Conservation (phyloP, 2,113 vertebrate species). For the Sinosuthora webbiana region DNA sequence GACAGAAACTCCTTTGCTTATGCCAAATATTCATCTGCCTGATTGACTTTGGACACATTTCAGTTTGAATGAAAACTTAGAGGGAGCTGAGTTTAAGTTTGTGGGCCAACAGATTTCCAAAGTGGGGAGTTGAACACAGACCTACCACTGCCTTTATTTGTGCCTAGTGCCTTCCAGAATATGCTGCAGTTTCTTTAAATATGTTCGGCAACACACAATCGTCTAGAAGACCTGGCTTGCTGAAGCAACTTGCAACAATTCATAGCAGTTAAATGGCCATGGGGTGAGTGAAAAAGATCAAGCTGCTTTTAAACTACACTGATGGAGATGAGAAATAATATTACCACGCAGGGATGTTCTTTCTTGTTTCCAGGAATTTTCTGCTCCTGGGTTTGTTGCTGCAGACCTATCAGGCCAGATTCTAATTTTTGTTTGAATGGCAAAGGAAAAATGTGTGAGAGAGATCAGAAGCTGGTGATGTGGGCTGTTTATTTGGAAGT, state of each 20-base stretch:
- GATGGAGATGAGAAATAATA: background rate
- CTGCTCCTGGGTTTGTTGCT: background rate
- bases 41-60: background rate
- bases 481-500: background rate
- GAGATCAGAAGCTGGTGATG: background rate
- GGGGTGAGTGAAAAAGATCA: background rate
- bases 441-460: background rate
- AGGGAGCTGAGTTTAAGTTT: background rate
- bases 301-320: background rate
- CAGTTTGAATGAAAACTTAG: background rate
- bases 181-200: background rate
- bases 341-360: background rate
- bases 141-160: background rate
- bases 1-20: background rate
- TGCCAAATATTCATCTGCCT: background rate
- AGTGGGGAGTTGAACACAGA: background rate
- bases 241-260: background rate
- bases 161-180: background rate
- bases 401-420: background rate
- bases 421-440: background rate
- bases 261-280: background rate
- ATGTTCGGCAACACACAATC: background rate
- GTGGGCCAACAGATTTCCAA: background rate
- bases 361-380: background rate
- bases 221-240: background rate